These are phyloP conservation scores for Porites australiensis DNA, from an alignment of 64 coral and sea anemone species.

Conservation along the genomic window DNA sequence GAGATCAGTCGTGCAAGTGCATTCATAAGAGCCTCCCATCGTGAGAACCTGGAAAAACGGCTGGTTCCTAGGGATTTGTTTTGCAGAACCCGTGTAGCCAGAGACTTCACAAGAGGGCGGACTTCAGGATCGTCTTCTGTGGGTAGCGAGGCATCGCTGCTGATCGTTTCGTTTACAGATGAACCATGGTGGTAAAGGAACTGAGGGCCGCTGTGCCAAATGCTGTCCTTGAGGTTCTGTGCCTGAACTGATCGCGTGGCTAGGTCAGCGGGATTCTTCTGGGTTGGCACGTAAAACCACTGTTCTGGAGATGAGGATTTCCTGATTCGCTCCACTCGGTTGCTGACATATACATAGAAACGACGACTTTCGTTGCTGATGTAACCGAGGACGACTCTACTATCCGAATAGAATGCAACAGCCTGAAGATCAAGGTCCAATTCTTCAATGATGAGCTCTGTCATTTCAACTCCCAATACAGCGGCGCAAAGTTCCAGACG, in stretches of 20 bases:
- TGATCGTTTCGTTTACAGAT: not conserved
- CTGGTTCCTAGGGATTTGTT: conserved; percentile 12
- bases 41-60: conserved; percentile 4
- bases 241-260: conserved; percentile 20
- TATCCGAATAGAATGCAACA: conserved; percentile 13
- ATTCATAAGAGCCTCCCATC: not conserved
- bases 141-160: not conserved
- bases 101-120: not conserved
- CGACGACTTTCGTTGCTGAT: conserved; percentile 47
- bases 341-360: conserved; percentile 62
- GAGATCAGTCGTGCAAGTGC: not conserved
- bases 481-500: conserved; percentile 58
- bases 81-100: not conserved
- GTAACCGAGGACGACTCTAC: conserved; percentile 55
- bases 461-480: conserved; percentile 17
- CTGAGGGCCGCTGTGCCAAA: conserved; percentile 25
- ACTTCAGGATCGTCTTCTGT: conserved; percentile 32
- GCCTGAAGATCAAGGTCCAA: not conserved
- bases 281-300: conserved; percentile 48
- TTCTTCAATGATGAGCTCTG: not conserved
- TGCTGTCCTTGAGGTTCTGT: not conserved
- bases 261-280: conserved; percentile 41
- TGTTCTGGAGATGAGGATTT: not conserved
- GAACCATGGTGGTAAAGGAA: not conserved
- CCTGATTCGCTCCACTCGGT: conserved; percentile 28